Base-by-base conservation (phyloP, 2,888 invertebrate species). In the Dione juno region DNA sequence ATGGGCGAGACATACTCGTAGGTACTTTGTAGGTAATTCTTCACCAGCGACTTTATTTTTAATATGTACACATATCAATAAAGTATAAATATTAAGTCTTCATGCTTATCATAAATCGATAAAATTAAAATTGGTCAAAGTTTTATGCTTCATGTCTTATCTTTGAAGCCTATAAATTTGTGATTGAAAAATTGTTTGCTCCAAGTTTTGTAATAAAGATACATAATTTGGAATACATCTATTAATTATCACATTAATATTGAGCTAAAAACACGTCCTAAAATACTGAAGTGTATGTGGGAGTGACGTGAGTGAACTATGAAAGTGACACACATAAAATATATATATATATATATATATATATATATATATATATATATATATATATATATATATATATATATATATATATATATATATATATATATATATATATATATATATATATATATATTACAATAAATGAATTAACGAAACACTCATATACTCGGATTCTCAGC, bases 61-160 rank as follows among this genome's bases (percentile, higher is more conserved):
- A n/a, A 16, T 48, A 16, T 16, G 16, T 3, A 48, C 16, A 16
- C 16, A 16, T 16, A 48, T 9, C 48, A 48, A 16, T 16, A 48
- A 16, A 16, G 10, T 16, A 48, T 48, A 48, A 48, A 16, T 48
- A 83, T 83, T 82, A 84, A 84, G 82, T 82, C 80, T 81, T 76
- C 77, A 74, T 77, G 78, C 77, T 85, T 82, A 86, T 86, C 84
- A 83, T 82, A 83, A 83, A 57, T 57, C 82, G 81, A 81, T 78
- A 80, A 78, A 80, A 73, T 73, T 69, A 70, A 75, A 76, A 75
- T 70, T 72, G 73, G 67, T 53, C 53, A 72, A 75, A 75, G 72
- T 76, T 76, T 70, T 9, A 63, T 67, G 63, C 69, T 69, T 72
- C 64, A 67, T 71, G 67, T 70, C 72, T 69, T 72, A 72, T 72